Base-by-base conservation (phyloP, 2,797 vertebrate genomes). In the Acanthurus leucopareius region DNA sequence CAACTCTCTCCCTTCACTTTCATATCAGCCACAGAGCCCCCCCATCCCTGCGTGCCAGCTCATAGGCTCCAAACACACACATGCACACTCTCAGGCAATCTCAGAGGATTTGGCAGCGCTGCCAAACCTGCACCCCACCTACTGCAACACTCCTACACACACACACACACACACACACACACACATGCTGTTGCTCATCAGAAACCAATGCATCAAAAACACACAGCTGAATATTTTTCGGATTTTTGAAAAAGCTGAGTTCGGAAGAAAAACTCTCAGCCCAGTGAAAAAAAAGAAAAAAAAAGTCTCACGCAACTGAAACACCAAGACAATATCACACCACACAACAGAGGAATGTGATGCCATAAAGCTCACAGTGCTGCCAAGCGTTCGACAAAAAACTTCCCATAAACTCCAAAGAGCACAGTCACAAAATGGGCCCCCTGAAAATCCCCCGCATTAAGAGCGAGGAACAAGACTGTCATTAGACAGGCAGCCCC, bases 1-100 rank as follows among this genome's bases (percentile, higher is more conserved):
- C 91, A 93, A 91, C 89, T 87, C 91, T 91, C 89, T 92, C 88
- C 91, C 87, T 88, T 90, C 87, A 89, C 91, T 93, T 94, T 93
- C 92, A 94, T 92, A 91, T 93, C 91, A 91, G 80, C 84, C 88
- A 71, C 75, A 79, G 77, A 85, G 79, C 84, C 89, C 88, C 88
- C 89, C 85, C 88, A 88, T 82, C 87, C 84, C 81, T 89, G 51
- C 64, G 53, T 67, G 17, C 53, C 70, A 32, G 71, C 79, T 85
- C 63, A 7, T 54, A 81, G 73, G 67, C 76, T 88, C 58, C 77
- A 84, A 76, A 84, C 80, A 68, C 70, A 42, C 63, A 64, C 59
- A 53, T 59, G 52, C 64, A 53, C n/a, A 28, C n/a, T 49, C 71
- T 44, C 69, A 57, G 62, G 54, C 70, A 86, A 82, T 89, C 92